A percentile compares a stretch with the other conserved stretches of the same genome.
phyloP scores from a whole-genome alignment of 2,797 vertebrate genomes.

The Sebastes diploproa region DNA sequence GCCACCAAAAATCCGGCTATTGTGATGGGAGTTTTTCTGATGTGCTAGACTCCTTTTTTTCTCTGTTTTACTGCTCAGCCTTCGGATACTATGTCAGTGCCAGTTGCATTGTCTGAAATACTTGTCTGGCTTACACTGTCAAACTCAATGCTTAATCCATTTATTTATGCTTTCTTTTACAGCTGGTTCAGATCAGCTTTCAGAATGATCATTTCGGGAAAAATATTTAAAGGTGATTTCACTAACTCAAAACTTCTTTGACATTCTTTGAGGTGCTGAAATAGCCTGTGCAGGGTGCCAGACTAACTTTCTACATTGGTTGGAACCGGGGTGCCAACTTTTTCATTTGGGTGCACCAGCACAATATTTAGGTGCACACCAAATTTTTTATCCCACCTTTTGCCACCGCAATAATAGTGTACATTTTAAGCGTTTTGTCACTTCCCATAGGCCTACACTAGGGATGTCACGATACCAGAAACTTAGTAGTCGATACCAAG shows the following conservation, averaged over 20 bases:
- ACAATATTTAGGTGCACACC: too few species aligned
- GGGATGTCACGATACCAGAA: too few species aligned
- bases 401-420: too few species aligned
- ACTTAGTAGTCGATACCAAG: too few species aligned
- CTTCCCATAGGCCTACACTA: too few species aligned
- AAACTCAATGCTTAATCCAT: constrained; percentile 88
- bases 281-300: too few species aligned
- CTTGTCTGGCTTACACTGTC: constrained; percentile 83
- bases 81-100: constrained; percentile 70
- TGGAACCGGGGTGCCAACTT: too few species aligned
- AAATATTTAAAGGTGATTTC: constrained; percentile 29
- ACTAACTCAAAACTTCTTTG: not conserved
- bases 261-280: too few species aligned
- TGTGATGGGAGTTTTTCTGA: constrained; percentile 85
- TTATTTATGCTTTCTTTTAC: constrained; percentile 90
- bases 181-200: constrained; percentile 84
- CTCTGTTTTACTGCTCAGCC: constrained; percentile 78
- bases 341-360: too few species aligned
- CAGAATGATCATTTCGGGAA: constrained; percentile 38
- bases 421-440: too few species aligned
- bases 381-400: too few species aligned
- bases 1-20: constrained; percentile 73
- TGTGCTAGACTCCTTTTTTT: constrained; percentile 87
- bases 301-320: too few species aligned
- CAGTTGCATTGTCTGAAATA: constrained; percentile 72